Base-by-base conservation (phyloP, 2,113 vertebrate species). In the Hemiscyllium ocellatum region DNA sequence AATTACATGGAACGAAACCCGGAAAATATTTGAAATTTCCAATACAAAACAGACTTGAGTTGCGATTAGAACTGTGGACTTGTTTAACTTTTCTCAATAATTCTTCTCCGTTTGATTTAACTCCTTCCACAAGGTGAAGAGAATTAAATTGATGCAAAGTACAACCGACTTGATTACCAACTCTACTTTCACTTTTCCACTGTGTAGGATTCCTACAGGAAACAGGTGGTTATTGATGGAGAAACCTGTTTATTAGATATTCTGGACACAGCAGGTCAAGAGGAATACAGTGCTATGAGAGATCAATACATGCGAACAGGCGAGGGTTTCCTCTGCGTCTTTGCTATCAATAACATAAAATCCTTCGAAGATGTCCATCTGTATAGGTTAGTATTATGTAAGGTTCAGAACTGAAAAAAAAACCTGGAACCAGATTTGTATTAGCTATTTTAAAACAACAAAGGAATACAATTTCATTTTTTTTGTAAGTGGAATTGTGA, bases 271-370 rank as follows among this genome's bases (percentile, higher is more conserved):
- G 96, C 97, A 2, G 97, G 97, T 33, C 97, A 97, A 65, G 96
- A 97, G 61, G 96, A 86, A 6, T 97, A 97, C 97, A 98, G 97
- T n/a, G 97, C 98, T 96, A 98, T 98, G 97, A 97, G 98, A 96
- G 98, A 98, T 96, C 98, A 99, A 96, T 98, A 98, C 95, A 97
- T 99, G 98, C 98, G 98, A 95, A 98, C 97, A 0, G 98, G 98
- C 12, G 98, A 99, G 96, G 98, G 98, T 12, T 98, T 99, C 96
- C 98, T 99, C 26, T 98, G 98, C 61, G 98, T 99, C 96, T 99
- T 98, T 33, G 98, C 98, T 96, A 98, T 99, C 96, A 98, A 99
- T 96, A 98, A 98, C 96, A 97, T 95, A 89, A 98, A 98, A 76
- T 98, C 98, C 90, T 98, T 99, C 95, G 97, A 98, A 96, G 98